A percentile compares a stretch with the other conserved stretches of the same genome.
Evolutionary conservation across 2,797 vertebrate species (phyloP).

Genomic region (Myripristis jacobus): DNA sequence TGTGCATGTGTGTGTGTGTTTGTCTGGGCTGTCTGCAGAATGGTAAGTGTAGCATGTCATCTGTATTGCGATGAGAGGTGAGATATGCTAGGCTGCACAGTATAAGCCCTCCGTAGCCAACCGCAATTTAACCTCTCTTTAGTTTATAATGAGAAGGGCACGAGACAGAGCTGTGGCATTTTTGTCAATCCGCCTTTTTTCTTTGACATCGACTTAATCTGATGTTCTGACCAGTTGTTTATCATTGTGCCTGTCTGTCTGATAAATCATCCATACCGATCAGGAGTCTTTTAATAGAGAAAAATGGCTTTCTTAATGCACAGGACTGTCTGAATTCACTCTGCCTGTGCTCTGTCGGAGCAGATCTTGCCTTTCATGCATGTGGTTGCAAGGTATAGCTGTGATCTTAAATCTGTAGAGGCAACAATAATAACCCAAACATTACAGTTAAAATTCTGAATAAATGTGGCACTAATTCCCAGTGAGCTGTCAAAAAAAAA

Average conservation of each 20-base stretch:
- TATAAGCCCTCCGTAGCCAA: slow-evolving; percentile 19
- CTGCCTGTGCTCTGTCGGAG: not conserved
- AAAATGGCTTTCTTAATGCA: slow-evolving; percentile 20
- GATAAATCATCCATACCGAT: not conserved
- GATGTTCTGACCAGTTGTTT: not conserved
- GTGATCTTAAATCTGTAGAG: too few species aligned
- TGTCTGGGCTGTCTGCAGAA: slow-evolving; percentile 61
- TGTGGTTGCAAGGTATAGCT: too few species aligned
- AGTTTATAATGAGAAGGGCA: slow-evolving; percentile 16
- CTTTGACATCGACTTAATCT: slow-evolving; percentile 3
- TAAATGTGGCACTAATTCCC: too few species aligned
- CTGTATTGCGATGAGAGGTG: slow-evolving; percentile 49
- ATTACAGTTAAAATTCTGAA: too few species aligned
- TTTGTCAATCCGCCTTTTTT: slow-evolving; percentile 14
- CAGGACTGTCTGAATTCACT: slow-evolving; percentile 6
- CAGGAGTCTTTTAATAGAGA: slow-evolving; percentile 7
- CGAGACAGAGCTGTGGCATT: not conserved
- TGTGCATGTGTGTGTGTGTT: not conserved
- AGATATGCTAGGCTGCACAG: slow-evolving; percentile 19
- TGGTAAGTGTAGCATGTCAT: slow-evolving; percentile 70
- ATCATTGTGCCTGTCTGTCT: not conserved
- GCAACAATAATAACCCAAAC: too few species aligned
- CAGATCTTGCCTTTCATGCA: too few species aligned
- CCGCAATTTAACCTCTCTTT: not conserved
- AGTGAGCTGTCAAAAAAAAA: too few species aligned